These are phyloP conservation scores for Metalampra italica DNA, from an alignment of 2,888 invertebrate genomes.

Conservation along the genomic window DNA sequence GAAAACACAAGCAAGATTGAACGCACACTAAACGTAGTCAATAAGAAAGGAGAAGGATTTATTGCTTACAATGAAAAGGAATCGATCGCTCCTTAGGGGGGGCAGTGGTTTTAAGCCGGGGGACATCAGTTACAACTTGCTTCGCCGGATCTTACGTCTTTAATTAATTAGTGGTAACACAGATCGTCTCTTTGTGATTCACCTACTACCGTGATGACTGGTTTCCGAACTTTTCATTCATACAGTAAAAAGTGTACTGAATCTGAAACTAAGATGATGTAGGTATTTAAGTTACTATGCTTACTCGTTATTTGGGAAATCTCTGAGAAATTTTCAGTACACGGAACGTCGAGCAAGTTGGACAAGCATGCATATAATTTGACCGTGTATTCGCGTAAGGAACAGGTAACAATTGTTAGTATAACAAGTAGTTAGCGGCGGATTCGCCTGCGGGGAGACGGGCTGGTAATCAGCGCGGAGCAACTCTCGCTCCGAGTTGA, in stretches of 20 bases:
- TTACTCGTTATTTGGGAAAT: neutral
- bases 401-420: conserved; percentile 23
- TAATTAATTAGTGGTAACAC: neutral
- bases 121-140: conserved; percentile 28
- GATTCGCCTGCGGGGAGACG: conserved; percentile 23
- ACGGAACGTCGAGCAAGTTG: neutral
- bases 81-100: conserved; percentile 27
- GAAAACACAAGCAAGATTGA: neutral
- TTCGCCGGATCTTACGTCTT: neutral
- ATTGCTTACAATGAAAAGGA: conserved; percentile 37
- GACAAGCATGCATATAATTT: neutral
- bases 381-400: neutral
- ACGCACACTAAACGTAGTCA: conserved; percentile 16
- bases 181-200: too few relatives aligned
- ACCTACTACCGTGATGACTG: too few relatives aligned
- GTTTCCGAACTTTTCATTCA: too few relatives aligned
- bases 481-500: conserved; percentile 23
- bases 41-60: conserved; percentile 33
- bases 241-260: too few relatives aligned
- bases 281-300: too few relatives aligned
- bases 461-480: conserved; percentile 25
- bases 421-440: conserved; percentile 32
- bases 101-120: conserved; percentile 25
- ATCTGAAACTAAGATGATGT: too few relatives aligned
- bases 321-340: neutral